Base-by-base conservation (phyloP, 2,797 vertebrate species). In the Anabas testudineus region DNA sequence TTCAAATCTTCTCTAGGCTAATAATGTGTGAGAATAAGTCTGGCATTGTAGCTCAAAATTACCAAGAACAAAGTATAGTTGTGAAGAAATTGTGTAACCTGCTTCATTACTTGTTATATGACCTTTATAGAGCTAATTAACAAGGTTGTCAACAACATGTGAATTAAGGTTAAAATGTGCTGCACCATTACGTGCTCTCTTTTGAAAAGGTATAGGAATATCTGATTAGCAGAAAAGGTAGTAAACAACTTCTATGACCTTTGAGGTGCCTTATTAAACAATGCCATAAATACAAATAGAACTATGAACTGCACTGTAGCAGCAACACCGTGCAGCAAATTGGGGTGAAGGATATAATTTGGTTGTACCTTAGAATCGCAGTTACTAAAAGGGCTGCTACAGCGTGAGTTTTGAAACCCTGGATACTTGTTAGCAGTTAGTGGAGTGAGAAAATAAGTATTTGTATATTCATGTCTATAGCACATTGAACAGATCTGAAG, bases 101-200 rank as follows among this genome's bases (percentile, higher is more conserved):
- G 59, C 52, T 78, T 89, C 74, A 85, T 88, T 90, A 89, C 79
- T 73, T 76, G 61, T 77, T 73, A 76, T 78, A 57, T 90, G 87
- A 90, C 91, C 90, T 89, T 91, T 87, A 77, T 71, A 67, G 65
- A 83, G 71, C 81, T 86, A 85, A 93, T 92, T 90, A 94, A 89
- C 80, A 85, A 64, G 47, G 53, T 64, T 91, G 88, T 85, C 80
- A 83, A 54, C 78, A 80, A 76, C 32, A 61, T 74, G 45, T 74
- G 60, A 61, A 77, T 77, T 85, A 80, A 43, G 48, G 51, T 86
- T 71, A 67, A 74, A 53, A 88, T 72, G 60, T 49, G 77, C 42
- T 46, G 51, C 26, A 51, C 62, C 13, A 58, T n/a, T 49, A 16
- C 24, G 54, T 32, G 42, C 47, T 49, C 16, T 26, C 47, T 76